Evolutionary conservation across 2,797 vertebrate genomes (phyloP), one percentile per base, ranked within the genome.

Genomic region (Oryzias dopingdopingensis): DNA sequence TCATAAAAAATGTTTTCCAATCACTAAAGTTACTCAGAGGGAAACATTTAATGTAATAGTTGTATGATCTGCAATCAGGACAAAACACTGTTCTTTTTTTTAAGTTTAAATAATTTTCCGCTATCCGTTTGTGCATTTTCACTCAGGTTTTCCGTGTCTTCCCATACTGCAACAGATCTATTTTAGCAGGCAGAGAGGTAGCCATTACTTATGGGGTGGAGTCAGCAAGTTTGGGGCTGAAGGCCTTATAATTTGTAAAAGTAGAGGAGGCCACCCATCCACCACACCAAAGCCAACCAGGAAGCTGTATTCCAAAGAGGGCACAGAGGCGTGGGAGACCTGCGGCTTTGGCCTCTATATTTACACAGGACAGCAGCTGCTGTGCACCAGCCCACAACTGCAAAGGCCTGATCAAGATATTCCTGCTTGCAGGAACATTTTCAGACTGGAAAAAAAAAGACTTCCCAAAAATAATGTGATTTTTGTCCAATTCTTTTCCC

Each of bases 131-230:
- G 16, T 6, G 17, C 3, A 14, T 57, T 67, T 59, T 67, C 42
- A 51, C 43, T 65, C 58, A 15, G 59, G 49, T 70, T 82, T 74
- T 61, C 58, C 48, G 48, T 51, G 45, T 29, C 67, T 74, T 66
- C 67, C 46, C 49, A 22, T 66, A 53, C 50, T 65, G 59, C 51
- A 81, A 66, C 69, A 79, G 75, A 82, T 86, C 83, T 92, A 91
- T 92, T 92, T 90, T 83, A 82, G 81, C 81, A 62, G 59, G 54
- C 72, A 77, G 70, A 62, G 83, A 76, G 69, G 79, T 66, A 90
- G 85, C 75, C 84, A 88, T 87, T 89, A 91, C 88, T 91, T 91
- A 91, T 70, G 80, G 90, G 91, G 90, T 90, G 91, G 89, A 89
- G 92, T 75, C 88, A 67, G 79, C 54, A 49, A 83, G 76, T 86